phyloP scores from a whole-genome alignment of 2,797 vertebrate genomes.

The Sebastiscus tertius region DNA sequence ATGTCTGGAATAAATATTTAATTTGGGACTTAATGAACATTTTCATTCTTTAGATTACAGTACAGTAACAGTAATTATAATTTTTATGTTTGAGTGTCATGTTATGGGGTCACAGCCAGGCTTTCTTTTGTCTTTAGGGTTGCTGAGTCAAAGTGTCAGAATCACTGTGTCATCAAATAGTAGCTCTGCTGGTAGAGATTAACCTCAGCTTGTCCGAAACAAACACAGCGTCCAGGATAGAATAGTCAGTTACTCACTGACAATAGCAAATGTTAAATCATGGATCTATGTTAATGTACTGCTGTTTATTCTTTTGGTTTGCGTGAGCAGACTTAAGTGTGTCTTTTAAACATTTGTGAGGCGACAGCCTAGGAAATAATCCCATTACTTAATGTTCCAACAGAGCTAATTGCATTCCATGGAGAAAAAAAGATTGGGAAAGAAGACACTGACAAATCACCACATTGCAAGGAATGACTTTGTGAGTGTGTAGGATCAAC shows the following conservation, averaged over 20 bases:
- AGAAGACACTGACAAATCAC: background rate
- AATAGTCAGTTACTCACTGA: background rate
- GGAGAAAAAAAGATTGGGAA: background rate
- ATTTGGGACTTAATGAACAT: background rate
- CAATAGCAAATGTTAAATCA: background rate
- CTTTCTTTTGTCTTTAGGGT: constrained; percentile 18
- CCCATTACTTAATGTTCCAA: background rate
- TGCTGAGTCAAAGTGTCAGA: constrained; percentile 9
- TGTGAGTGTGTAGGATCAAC: background rate
- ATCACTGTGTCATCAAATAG: constrained; percentile 32
- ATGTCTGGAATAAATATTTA: background rate
- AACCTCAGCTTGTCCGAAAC: constrained; percentile 21
- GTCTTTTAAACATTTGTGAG: background rate
- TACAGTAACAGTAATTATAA: background rate
- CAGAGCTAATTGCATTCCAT: background rate
- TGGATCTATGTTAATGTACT: background rate
- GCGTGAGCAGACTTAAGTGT: background rate
- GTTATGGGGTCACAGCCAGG: constrained; percentile 7
- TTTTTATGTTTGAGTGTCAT: background rate
- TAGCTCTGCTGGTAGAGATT: constrained; percentile 24
- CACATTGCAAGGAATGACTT: background rate
- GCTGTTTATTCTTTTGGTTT: background rate
- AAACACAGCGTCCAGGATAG: background rate
- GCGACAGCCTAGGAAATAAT: background rate
- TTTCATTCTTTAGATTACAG: background rate